These are phyloP conservation scores for Sebastes flavidus DNA, from an alignment of 2,797 vertebrate genomes.

Conservation along the genomic window DNA sequence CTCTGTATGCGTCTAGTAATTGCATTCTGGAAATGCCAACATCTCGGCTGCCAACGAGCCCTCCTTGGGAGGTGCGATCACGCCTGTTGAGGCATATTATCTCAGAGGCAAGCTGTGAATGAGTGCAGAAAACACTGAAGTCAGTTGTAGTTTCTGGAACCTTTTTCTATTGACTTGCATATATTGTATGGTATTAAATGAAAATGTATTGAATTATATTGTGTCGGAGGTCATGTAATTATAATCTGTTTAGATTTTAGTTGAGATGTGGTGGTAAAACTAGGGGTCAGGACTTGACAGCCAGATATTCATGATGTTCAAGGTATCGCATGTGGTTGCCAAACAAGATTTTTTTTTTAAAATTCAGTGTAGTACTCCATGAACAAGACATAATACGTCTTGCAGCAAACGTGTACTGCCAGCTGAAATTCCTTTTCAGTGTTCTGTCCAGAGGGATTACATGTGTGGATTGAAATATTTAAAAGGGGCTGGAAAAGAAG, in stretches of 20 bases:
- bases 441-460: not conserved
- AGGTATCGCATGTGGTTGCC: not conserved
- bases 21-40: conserved; percentile 80
- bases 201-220: not conserved
- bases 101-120: conserved; percentile 78
- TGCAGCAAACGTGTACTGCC: conserved; percentile 8
- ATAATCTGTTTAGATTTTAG: not conserved
- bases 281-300: not conserved
- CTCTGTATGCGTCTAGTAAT: conserved; percentile 74
- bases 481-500: not conserved
- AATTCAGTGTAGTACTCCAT: not conserved
- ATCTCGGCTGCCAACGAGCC: conserved; percentile 70
- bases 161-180: conserved; percentile 40
- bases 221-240: not conserved
- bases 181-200: not conserved
- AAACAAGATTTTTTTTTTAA: not conserved
- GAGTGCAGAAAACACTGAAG: conserved; percentile 71
- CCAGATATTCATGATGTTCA: not conserved
- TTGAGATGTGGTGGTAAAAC: not conserved
- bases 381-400: not conserved
- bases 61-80: conserved; percentile 79
- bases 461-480: conserved; percentile 43
- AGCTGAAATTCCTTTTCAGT: conserved; percentile 1
- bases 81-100: conserved; percentile 80
- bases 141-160: conserved; percentile 52